Conservation (phyloP, 2,888 invertebrate species). For the Calameuta idolon region DNA sequence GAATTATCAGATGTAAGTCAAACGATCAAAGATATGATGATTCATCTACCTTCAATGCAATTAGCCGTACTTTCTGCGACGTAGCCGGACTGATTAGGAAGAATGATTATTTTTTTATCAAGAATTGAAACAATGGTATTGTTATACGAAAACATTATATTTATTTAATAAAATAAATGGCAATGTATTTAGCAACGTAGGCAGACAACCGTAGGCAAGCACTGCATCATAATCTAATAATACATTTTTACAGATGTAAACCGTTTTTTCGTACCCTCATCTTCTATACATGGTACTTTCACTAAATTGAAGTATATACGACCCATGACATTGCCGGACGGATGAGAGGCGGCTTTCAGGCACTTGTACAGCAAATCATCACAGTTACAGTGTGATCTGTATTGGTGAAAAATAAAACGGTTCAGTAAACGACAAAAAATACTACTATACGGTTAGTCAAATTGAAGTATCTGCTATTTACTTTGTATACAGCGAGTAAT, state of each 20-base stretch:
- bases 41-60: constrained; percentile 34
- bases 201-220: neutral
- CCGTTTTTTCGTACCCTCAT: constrained; percentile 52
- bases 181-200: neutral
- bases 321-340: constrained; percentile 82
- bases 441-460: neutral
- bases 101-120: neutral
- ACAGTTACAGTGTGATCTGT: constrained; percentile 86
- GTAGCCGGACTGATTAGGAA: neutral
- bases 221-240: constrained; percentile 2
- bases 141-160: neutral
- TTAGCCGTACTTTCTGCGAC: constrained; percentile 22
- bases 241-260: constrained; percentile 7
- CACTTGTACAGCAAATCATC: constrained; percentile 87
- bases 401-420: constrained; percentile 32
- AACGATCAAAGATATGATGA: constrained; percentile 30
- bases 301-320: constrained; percentile 88
- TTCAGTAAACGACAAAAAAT: constrained; percentile 3
- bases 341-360: constrained; percentile 79
- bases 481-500: constrained; percentile 87
- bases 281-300: constrained; percentile 80
- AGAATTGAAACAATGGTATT: neutral
- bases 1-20: constrained; percentile 27
- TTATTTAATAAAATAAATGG: neutral
- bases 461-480: constrained; percentile 54